A percentile compares a stretch with the other conserved stretches of the same genome.
Evolutionary conservation across 2,888 invertebrate species (phyloP).

Genomic region (Diplazon laetatorius): DNA sequence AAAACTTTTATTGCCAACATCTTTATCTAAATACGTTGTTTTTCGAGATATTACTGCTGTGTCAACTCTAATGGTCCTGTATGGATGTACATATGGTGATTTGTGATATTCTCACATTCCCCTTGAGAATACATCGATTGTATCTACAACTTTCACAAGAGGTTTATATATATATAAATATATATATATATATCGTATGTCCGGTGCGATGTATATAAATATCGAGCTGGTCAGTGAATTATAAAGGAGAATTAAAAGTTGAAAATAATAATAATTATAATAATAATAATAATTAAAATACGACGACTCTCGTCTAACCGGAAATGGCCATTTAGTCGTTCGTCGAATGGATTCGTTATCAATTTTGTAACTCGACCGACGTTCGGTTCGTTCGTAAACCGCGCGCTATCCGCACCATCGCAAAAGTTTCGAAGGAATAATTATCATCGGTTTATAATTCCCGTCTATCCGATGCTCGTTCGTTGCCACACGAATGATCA

Average conservation of each 20-base stretch:
- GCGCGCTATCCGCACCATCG: too few species aligned
- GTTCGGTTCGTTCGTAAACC: too few species aligned
- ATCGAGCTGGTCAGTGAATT: slow-evolving; percentile 11
- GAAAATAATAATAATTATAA: background rate
- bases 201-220: background rate
- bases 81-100: background rate
- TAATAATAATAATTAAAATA: too few species aligned
- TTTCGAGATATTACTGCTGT: too few species aligned
- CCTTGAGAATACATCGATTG: background rate
- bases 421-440: background rate
- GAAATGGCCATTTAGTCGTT: too few species aligned
- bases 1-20: too few species aligned
- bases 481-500: background rate
- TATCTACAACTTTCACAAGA: too few species aligned
- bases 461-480: background rate
- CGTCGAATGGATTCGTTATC: too few species aligned
- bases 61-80: too few species aligned
- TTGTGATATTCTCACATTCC: background rate
- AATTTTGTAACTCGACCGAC: too few species aligned
- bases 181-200: background rate
- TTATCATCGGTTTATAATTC: background rate
- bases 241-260: background rate
- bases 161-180: background rate
- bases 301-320: too few species aligned
- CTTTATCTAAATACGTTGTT: too few species aligned